Base-by-base conservation (phyloP, 2,797 vertebrate species). In the Pantherophis vulpinus region DNA sequence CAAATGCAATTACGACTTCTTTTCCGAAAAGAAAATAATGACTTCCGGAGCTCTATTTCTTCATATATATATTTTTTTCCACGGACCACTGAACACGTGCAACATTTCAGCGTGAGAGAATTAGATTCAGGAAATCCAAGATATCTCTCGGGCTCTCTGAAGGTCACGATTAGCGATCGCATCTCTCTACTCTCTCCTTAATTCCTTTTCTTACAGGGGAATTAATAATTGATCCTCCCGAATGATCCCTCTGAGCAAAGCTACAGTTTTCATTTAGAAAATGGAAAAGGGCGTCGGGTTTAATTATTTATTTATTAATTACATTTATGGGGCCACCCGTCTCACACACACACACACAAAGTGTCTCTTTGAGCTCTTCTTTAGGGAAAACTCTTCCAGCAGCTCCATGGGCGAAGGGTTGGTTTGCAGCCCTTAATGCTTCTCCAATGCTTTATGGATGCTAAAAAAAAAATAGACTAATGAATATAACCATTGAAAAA, bases 381-480 rank as follows among this genome's bases (percentile, higher is more conserved):
- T 95, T 90, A 74, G 92, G 95, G 93, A 0, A 93, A 94, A 29
- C 58, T 88, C 25, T 79, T 94, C 86, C 51, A 90, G 59, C 93
- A 94, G 94, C 92, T 95, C 51, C 32, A 59, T 89, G 95, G 94
- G n/a, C 86, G 86, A 96, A 92, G 23, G 70, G 16, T 91, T 95
- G 32, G 2, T 0, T 93, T 42, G 83, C 54, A 95, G 96, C 95
- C 95, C 94, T 96, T 96, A 96, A 96, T 95, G 94, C 91, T 97
- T 95, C 96, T 96, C 95, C 94, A 95, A 61, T 29, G 20, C 60
- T 54, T 87, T 87, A 56, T 95, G 79, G 56, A 16, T 27, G 14
- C 27, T 20, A 63, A 29, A 54, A 83, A 63, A 54, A 61, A 63
- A 61, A 61, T 2, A 32, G 29, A 61, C 6, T 32, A 37, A 16